Base-by-base conservation (phyloP, 1,140 invertebrate genomes). In the Ectropis grisescens region DNA sequence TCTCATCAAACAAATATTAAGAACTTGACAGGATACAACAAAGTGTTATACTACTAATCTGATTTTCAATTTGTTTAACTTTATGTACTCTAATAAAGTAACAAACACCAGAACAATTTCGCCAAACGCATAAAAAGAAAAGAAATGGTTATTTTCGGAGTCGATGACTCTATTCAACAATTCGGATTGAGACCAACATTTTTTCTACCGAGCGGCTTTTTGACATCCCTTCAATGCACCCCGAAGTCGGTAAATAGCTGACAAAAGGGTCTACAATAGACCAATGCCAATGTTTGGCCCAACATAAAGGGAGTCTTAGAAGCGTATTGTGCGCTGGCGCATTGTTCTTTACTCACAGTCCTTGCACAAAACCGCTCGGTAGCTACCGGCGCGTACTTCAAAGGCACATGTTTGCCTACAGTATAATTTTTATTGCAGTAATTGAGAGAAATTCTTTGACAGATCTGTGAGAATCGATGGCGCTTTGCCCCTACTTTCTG, bases 391-490 rank as follows among this genome's bases (percentile, higher is more conserved):
- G 29, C 32, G 34, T 1, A 29, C 36, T 32, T 67, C 67, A 72
- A 76, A 76, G 66, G 22, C 24, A 35, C 26, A 46, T 76, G 68
- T 76, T 76, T 72, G 37, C 56, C 41, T 67, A 65, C 59, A 72
- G 64, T 69, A 76, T 76, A 65, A 74, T 72, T 72, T 76, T 76
- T 76, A 76, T 71, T 69, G 61, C 67, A 15, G 69, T 65, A 72
- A 76, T 74, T 71, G 59, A 71, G 61, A 47, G 54, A 64, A 46
- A 51, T 51, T 49, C 39, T 57, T 49, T 64, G 46, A 55, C 53
- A 40, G 29, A n/a, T 33, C 47, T 52, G 51, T 56, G 46, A 55
- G 45, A 57, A 62, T 41, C 19, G n/a, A n/a, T n/a, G n/a, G n/a
- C n/a, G n/a, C n/a, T n/a, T n/a, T n/a, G n/a, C n/a, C n/a, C n/a